Evolutionary conservation across 2,888 invertebrate genomes (phyloP).

Genomic region (Andricus curvator): DNA sequence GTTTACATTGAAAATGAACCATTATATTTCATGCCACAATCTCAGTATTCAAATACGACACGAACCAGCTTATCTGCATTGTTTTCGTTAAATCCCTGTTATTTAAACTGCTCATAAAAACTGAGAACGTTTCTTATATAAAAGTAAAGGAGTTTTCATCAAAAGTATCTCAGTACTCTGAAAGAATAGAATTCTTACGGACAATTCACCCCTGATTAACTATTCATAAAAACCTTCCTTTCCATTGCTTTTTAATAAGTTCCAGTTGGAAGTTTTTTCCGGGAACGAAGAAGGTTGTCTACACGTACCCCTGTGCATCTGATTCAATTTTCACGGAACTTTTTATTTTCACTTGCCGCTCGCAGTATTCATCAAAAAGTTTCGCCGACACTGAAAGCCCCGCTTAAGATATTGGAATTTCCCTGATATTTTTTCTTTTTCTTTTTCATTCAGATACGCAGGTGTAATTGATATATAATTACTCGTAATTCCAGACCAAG

Average conservation of each 20-base stretch:
- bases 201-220: conserved; percentile 27
- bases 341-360: conserved; percentile 21
- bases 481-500: no score
- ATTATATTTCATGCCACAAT: conserved; percentile 27
- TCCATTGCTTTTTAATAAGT: conserved; percentile 37
- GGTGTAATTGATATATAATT: neutral
- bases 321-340: conserved; percentile 35
- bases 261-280: conserved; percentile 24
- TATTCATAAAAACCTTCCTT: conserved; percentile 39
- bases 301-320: conserved; percentile 23
- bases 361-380: conserved; percentile 33
- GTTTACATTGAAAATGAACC: neutral
- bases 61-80: neutral
- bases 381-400: conserved; percentile 12
- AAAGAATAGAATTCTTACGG: conserved; percentile 16
- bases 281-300: conserved; percentile 19
- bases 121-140: neutral
- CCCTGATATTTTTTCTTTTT: neutral
- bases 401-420: conserved; percentile 34
- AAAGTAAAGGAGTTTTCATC: conserved; percentile 4
- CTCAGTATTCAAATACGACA: conserved; percentile 13
- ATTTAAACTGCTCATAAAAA: conserved; percentile 1
- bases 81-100: conserved; percentile 9
- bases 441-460: neutral
- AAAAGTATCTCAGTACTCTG: neutral